Evolutionary conservation across 2,113 vertebrate species (phyloP).

Genomic region (Boulengerochromis microlepis): DNA sequence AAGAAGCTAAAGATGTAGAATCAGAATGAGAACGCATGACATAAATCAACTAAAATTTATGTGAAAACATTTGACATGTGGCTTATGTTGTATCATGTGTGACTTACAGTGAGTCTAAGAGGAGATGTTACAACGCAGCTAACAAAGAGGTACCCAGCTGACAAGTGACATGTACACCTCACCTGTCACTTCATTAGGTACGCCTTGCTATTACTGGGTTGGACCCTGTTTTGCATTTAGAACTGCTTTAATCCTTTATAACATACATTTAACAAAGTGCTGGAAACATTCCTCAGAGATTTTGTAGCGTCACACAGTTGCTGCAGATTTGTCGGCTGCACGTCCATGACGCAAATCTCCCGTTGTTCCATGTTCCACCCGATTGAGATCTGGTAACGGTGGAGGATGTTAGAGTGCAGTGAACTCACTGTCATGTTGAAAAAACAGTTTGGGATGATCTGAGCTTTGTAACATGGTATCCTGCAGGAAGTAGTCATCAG

Average conservation of each 20-base stretch:
- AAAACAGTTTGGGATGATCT: not conserved
- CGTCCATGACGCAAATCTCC: not conserved
- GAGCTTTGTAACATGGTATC: not conserved
- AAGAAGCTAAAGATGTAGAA: not conserved
- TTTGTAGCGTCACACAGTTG: not conserved
- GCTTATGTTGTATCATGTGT: not conserved
- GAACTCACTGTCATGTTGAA: not conserved
- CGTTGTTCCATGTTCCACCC: not conserved
- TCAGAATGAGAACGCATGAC: not conserved
- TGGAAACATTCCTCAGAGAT: not conserved
- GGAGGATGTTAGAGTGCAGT: not conserved
- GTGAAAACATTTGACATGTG: not conserved
- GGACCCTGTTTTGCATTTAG: not conserved
- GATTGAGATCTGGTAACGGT: not conserved
- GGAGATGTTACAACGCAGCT: not conserved
- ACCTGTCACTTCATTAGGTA: not conserved
- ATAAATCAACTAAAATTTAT: not conserved
- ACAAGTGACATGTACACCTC: not conserved
- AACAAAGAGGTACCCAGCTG: not conserved
- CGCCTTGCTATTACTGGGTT: rapidly evolving
- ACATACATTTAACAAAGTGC: not conserved
- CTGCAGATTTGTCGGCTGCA: not conserved
- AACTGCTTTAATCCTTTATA: not conserved
- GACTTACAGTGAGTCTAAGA: not conserved
- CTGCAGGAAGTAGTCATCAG: not conserved